Evolutionary conservation across 2,888 invertebrate species (phyloP).

Genomic region (Caenorhabditis doughertyi): DNA sequence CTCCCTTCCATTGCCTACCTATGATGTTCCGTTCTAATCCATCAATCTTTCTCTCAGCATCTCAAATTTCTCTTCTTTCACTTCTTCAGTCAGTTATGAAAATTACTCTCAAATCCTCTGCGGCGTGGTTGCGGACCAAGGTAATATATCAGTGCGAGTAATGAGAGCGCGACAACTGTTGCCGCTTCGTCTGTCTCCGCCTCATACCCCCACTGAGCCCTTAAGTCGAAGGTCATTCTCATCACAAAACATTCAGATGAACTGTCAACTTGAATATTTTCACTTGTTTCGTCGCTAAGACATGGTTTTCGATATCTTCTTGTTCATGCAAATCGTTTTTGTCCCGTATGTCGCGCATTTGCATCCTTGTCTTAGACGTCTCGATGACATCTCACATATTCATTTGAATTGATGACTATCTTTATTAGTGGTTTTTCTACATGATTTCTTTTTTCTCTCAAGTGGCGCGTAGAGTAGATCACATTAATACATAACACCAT

Average conservation of each 20-base stretch:
- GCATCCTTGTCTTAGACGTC: constrained; percentile 33
- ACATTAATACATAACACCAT: constrained; percentile 41
- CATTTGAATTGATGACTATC: constrained; percentile 43
- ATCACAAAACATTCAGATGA: constrained; percentile 17
- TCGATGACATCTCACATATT: constrained; percentile 51
- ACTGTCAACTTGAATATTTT: constrained; percentile 14
- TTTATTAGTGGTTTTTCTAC: constrained; percentile 58
- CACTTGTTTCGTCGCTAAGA: neutral
- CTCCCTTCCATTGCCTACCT: neutral
- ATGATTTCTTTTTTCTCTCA: constrained; percentile 42
- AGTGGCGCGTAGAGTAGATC: constrained; percentile 56
- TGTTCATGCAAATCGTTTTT: neutral
- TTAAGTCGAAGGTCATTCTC: constrained; percentile 55
- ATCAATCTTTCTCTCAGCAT: constrained; percentile 51
- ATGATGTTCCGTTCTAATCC: constrained; percentile 47
- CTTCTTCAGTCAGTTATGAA: constrained; percentile 41
- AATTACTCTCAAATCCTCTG: constrained; percentile 49
- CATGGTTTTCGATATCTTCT: neutral
- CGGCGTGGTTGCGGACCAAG: constrained; percentile 54
- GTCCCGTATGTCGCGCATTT: constrained; percentile 24
- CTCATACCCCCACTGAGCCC: constrained; percentile 40
- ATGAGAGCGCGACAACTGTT: constrained; percentile 60
- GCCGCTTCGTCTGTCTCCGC: constrained; percentile 56
- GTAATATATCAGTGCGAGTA: constrained; percentile 59
- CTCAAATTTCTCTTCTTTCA: constrained; percentile 2